phyloP scores from a whole-genome alignment of 1,140 invertebrate species.

The Helicoverpa zea region DNA sequence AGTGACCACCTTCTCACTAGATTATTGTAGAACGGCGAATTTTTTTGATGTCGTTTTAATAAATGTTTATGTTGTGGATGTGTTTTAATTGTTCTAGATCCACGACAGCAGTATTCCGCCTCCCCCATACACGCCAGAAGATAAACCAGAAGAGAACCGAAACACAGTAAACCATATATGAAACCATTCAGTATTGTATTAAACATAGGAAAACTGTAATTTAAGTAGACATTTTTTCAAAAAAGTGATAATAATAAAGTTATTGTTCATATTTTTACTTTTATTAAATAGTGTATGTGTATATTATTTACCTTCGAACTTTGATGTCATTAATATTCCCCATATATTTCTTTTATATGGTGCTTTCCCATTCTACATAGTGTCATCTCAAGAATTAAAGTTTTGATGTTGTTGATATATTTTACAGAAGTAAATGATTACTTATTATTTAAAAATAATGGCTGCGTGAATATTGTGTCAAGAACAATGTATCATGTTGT shows the following conservation, averaged over 20 bases:
- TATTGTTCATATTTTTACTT: conserved; percentile 59
- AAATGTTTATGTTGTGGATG: no score
- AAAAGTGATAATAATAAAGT: conserved; percentile 10
- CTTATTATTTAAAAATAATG: no score
- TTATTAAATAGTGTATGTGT: conserved; percentile 19
- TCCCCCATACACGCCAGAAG: conserved; percentile 71
- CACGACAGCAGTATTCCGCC: conserved; percentile 76
- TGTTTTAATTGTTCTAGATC: conserved; percentile 63
- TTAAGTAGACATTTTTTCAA: neutral
- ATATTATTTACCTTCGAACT: neutral
- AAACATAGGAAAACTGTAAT: conserved; percentile 13
- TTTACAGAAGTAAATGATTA: no score
- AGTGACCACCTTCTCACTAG: no score
- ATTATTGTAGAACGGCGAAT: no score
- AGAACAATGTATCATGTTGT: no score
- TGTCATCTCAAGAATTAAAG: no score
- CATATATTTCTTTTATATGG: no score
- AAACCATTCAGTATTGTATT: conserved; percentile 38
- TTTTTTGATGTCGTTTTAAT: neutral
- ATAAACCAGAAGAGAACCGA: conserved; percentile 52
- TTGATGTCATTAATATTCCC: neutral
- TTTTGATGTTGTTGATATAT: no score
- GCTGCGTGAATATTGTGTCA: no score
- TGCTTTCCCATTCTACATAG: no score
- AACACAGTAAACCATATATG: conserved; percentile 52